Percentiles rank a stretch among this genome's conserved stretches.
These are phyloP conservation scores for Pedetes capensis DNA, from an alignment of 2,113 vertebrate species.

Conservation along the genomic window DNA sequence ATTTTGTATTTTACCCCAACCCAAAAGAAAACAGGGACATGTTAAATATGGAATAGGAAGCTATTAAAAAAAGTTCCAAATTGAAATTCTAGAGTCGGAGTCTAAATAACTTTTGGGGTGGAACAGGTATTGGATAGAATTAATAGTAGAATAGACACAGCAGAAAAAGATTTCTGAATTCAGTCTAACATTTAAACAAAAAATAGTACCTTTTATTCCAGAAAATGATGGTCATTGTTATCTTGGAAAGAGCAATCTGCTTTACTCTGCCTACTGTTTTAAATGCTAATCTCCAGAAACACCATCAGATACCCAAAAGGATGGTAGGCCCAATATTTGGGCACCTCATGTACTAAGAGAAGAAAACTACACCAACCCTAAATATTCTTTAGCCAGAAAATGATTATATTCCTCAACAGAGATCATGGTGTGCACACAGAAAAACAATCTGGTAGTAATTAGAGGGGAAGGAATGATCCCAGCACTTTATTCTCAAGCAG, in stretches of 20 bases:
- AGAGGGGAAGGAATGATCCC: background rate
- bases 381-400: background rate
- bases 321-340: background rate
- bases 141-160: background rate
- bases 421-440: background rate
- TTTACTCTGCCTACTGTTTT: too few relatives aligned
- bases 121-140: background rate
- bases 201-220: background rate
- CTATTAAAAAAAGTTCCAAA: background rate
- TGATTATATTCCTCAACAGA: background rate
- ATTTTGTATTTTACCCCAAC: too few relatives aligned
- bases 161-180: background rate
- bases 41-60: too few relatives aligned
- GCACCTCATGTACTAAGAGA: background rate
- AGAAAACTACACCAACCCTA: background rate
- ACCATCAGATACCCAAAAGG: background rate
- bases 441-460: background rate
- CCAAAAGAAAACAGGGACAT: too few relatives aligned
- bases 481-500: background rate
- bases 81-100: background rate
- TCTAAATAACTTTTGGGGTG: background rate
- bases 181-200: background rate
- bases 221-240: background rate
- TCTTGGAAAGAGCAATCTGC: background rate
- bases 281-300: background rate